Base-by-base conservation (phyloP, 2,797 vertebrate genomes). In the Gallirallus australis region DNA sequence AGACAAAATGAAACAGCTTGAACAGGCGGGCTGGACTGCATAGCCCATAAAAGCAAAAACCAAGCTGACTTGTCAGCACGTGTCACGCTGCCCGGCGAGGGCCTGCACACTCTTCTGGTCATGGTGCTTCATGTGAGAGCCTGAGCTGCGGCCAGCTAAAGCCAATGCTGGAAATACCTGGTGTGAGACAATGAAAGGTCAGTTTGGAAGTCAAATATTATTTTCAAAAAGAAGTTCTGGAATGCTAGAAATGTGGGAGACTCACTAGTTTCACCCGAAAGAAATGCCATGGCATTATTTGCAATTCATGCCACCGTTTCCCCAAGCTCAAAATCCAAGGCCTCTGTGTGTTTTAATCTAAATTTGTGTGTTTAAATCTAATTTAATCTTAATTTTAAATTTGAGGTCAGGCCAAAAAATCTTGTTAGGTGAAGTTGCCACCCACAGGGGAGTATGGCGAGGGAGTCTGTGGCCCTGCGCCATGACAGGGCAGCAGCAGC, bases 1-100 rank as follows among this genome's bases (percentile, higher is more conserved):
- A 87, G 93, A 96, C 86, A 84, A 90, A 94, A 96, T 90, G 96
- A 95, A 97, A 96, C 97, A 96, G 96, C 95, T 96, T 18, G 18
- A 95, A 52, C 95, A 61, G 90, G 93, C 96, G 65, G 95, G 61
- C 92, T 50, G 83, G 91, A 90, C 81, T 84, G 92, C 76, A 4
- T 17, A 88, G 82, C 83, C 96, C 84, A 42, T 92, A 65, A 95
- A 94, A 77, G 73, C 6, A n/a, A 83, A 92, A 93, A 90, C 84
- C 27, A 30, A 17, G 25, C 75, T 87, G 95, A 84, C 83, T 89
- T 65, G 66, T 82, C 83, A 24, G 71, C 0, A 0, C 2, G 2
- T 0, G 2, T 53, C 28, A 7, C 20, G 16, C 82, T 91, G 72
- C 82, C 93, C 2, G 0, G 33, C 2, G 54, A 52, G 73, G 82